A percentile compares a stretch with the other conserved stretches of the same genome.
Conservation (phyloP, 2,797 vertebrate genomes). For the Danio albolineatus region DNA sequence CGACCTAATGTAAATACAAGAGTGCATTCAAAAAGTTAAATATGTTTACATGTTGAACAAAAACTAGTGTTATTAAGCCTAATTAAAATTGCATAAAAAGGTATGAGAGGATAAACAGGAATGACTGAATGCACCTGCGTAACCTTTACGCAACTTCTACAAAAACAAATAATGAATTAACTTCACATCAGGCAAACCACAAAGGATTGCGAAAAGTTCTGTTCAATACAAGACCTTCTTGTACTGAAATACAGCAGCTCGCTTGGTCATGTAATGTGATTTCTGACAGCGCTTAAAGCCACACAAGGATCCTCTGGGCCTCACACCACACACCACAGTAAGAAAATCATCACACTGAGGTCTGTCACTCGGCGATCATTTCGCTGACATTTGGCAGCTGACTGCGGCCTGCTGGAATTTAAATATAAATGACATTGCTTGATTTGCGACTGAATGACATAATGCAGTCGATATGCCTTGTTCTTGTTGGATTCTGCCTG, state of each 20-base stretch:
- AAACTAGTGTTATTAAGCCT: not conserved
- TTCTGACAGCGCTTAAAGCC: not conserved
- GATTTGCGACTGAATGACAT: constrained; percentile 26
- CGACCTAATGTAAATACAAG: not conserved
- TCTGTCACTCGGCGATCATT: constrained; percentile 20
- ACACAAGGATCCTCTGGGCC: not conserved
- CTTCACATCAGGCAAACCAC: not conserved
- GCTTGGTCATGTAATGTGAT: constrained; percentile 2
- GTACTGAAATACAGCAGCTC: not conserved
- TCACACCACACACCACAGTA: not conserved
- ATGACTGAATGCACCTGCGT: not conserved
- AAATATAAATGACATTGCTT: constrained; percentile 33
- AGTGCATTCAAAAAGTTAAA: not conserved
- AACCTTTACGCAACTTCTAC: not conserved
- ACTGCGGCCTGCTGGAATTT: constrained; percentile 11
- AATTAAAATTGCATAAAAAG: not conserved
- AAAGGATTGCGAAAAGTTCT: not conserved
- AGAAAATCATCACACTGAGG: constrained; percentile 5
- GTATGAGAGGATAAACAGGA: not conserved
- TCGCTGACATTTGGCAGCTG: constrained; percentile 21
- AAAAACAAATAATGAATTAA: not conserved
- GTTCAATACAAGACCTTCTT: not conserved
- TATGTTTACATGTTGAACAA: not conserved
- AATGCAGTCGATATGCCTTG: constrained; percentile 10
- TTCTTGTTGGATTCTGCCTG: not conserved